Conservation (phyloP, 2,797 vertebrate genomes). For the Steatocranus sp. region DNA sequence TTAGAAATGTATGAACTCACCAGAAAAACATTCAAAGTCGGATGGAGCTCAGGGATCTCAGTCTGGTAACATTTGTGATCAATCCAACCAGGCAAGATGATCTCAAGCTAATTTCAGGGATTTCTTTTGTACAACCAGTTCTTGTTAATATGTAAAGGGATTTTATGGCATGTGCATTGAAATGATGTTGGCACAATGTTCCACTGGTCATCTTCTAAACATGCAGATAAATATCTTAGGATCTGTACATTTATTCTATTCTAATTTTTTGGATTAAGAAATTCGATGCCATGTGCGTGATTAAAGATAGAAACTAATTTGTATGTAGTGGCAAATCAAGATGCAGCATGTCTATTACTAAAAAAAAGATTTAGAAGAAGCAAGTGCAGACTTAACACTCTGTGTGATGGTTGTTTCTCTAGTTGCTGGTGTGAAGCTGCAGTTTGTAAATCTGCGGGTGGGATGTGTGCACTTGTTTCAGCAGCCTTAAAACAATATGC, state of each 20-base stretch:
- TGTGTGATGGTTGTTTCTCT: background rate
- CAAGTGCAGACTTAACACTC: background rate
- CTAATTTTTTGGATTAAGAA: background rate
- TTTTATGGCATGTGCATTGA: background rate
- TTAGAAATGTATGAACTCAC: background rate
- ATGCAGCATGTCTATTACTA: background rate
- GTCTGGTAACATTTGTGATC: background rate
- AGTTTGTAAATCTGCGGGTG: conserved; percentile 10
- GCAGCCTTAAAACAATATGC: conserved; percentile 30
- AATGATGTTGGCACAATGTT: background rate
- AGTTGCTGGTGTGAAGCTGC: background rate
- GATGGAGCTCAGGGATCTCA: background rate
- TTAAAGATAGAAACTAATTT: background rate
- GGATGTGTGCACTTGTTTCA: conserved; percentile 25
- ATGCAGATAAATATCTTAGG: background rate
- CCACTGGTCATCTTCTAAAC: background rate
- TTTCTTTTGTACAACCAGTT: background rate
- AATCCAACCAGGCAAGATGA: background rate
- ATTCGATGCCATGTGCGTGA: background rate
- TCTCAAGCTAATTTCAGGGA: background rate
- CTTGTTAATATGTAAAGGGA: background rate
- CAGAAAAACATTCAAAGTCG: background rate
- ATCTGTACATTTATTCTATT: background rate
- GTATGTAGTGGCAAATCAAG: background rate
- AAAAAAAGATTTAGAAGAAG: background rate